Evolutionary conservation across 2,888 invertebrate genomes (phyloP), one percentile per base, ranked within the genome.

Genomic region (Habroteleia sp.): DNA sequence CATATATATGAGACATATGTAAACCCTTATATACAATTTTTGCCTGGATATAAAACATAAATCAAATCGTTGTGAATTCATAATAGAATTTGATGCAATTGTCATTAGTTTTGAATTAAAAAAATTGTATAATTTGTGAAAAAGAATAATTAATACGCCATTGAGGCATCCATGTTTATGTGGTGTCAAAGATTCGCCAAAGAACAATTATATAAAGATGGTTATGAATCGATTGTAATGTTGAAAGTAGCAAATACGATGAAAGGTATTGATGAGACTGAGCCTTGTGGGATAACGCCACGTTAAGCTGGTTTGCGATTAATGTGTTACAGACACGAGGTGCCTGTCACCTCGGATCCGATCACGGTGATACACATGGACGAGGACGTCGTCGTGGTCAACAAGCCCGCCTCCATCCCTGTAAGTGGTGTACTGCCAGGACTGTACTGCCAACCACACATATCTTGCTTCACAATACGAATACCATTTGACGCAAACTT

Each of bases 361-460:
- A 96, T 99, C 92, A 94, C 96, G 92, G 95, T 99, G 91, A 94
- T 99, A 89, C 95, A 96, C 92, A 96, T 98, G 93, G 97, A 96
- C 92, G 97, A 98, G 91, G 97, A 99, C 92, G 93, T 99, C 92
- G 94, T 99, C 91, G 99, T 99, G 91, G 96, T 99, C 91, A 97
- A 99, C 94, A 99, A 99, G 94, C 98, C 99, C 90, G 96, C 97
- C 91, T 98, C 98, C 91, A 97, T 99, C 92, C 99, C 98, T 91
- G 97, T 98, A 96, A 96, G 96, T 96, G 94, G 94, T 94, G 92
- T 92, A 91, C 93, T 93, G 92, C 82, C 84, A 88, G 86, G 81
- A 88, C 87, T 87, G 88, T 88, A 88, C 88, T 87, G 88, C 88
- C 88, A 87, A 83, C 82, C 78, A 65, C 63, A 74, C 27, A 16